Conservation (phyloP, 2,113 vertebrate species). For the Gobio gobio region DNA sequence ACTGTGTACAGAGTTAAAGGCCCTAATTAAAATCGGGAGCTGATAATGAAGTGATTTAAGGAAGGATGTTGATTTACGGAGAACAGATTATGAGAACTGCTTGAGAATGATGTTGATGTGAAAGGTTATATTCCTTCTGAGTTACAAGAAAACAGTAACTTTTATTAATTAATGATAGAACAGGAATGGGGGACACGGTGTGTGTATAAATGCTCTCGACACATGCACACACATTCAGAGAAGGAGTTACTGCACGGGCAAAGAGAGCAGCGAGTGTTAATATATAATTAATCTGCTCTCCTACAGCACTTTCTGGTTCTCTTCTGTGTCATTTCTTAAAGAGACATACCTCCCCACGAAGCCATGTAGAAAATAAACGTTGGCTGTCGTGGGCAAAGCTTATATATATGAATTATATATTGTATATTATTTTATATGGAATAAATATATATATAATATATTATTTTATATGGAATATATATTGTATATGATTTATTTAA, state of each 20-base stretch:
- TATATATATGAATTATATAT: no score
- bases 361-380: no score
- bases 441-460: no score
- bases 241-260: not conserved
- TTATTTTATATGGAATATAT: no score
- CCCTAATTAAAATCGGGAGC: conserved; percentile 56
- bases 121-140: conserved; percentile 41
- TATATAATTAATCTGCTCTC: conserved; percentile 17
- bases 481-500: no score
- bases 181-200: not conserved
- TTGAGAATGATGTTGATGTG: conserved; percentile 25
- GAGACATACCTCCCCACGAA: no score
- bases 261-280: conserved; percentile 1
- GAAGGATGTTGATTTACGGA: conserved; percentile 33
- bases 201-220: not conserved
- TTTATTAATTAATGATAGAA: conserved; percentile 44
- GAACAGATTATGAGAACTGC: conserved; percentile 23
- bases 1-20: conserved; percentile 47
- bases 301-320: not conserved
- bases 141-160: conserved; percentile 26
- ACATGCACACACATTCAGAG: not conserved
- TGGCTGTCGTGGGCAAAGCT: no score
- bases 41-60: conserved; percentile 49
- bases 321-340: not conserved
- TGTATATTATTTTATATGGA: no score